Conservation (phyloP, 2,113 vertebrate genomes). For the Leptosomus discolor region DNA sequence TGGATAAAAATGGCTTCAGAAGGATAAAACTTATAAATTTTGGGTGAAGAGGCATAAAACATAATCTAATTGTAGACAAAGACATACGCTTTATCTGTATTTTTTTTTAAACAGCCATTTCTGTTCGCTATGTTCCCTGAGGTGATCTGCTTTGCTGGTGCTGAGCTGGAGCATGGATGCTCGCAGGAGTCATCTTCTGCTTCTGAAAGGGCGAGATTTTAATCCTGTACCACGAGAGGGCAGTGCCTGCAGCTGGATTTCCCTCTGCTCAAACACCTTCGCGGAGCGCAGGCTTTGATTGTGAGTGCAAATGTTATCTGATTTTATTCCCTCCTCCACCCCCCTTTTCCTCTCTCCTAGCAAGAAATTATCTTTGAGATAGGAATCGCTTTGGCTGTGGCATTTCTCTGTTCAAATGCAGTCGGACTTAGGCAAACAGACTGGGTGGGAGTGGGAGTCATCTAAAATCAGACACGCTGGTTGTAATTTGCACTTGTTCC, state of each 20-base stretch:
- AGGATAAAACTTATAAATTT: background rate
- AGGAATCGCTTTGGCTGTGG: background rate
- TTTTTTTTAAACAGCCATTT: background rate
- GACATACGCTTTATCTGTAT: background rate
- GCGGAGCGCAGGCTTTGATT: rapidly evolving
- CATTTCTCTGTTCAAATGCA: background rate
- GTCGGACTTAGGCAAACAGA: background rate
- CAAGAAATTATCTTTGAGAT: background rate
- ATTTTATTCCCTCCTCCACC: background rate
- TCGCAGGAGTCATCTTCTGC: background rate
- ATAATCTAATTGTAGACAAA: background rate
- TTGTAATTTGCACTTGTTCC: background rate
- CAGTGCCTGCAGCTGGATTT: conserved; percentile 50
- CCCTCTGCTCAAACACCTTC: background rate
- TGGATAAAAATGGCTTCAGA: background rate
- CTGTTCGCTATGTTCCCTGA: background rate
- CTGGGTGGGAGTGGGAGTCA: background rate
- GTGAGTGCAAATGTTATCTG: background rate
- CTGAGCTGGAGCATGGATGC: background rate
- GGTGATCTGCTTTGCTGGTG: background rate
- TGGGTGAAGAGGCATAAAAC: background rate
- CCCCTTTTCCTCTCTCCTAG: background rate
- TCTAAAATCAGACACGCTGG: background rate
- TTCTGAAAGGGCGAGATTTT: background rate
- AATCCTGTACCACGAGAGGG: conserved; percentile 60